Percentiles rank a stretch among this genome's conserved stretches.
Evolutionary conservation across 2,888 invertebrate genomes (phyloP).

Genomic region (Campaea margaritaria): DNA sequence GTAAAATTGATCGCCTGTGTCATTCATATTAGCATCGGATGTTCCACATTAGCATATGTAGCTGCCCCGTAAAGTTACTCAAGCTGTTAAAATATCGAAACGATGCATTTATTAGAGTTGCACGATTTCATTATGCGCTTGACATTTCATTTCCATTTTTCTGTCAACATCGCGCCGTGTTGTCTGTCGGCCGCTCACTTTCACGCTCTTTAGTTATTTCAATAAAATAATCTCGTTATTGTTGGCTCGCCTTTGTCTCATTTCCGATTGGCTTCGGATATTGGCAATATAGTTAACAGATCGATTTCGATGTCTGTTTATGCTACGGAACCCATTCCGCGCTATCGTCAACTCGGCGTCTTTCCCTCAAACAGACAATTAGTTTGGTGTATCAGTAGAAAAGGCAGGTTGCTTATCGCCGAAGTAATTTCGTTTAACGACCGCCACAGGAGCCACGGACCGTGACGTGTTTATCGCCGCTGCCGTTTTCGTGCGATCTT

Average conservation of each 20-base stretch:
- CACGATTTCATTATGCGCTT: conserved; percentile 20
- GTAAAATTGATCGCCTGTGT: neutral
- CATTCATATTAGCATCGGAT: conserved; percentile 9
- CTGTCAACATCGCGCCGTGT: conserved; percentile 11
- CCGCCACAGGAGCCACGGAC: conserved; percentile 12
- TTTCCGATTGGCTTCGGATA: conserved; percentile 1
- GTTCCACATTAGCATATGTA: neutral
- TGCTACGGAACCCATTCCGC: neutral
- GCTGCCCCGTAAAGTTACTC: conserved; percentile 6
- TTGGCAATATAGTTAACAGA: neutral
- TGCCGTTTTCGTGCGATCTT: conserved; percentile 13
- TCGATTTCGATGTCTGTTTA: neutral
- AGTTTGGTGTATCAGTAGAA: conserved; percentile 19
- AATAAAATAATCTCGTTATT: conserved; percentile 5
- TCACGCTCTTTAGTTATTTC: conserved; percentile 4
- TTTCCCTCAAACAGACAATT: conserved; percentile 10
- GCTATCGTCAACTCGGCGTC: neutral
- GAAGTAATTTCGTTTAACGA: conserved; percentile 22
- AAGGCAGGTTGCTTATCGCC: conserved; percentile 22
- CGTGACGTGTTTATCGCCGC: conserved; percentile 23
- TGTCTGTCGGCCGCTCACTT: conserved; percentile 5
- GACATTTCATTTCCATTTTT: conserved; percentile 24
- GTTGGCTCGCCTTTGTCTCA: neutral
- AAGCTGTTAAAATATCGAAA: conserved; percentile 13
- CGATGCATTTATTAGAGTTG: conserved; percentile 10